A percentile compares a stretch with the other conserved stretches of the same genome.
phyloP scores from a whole-genome alignment of 2,888 invertebrate species.

The Escarpia spicata region DNA sequence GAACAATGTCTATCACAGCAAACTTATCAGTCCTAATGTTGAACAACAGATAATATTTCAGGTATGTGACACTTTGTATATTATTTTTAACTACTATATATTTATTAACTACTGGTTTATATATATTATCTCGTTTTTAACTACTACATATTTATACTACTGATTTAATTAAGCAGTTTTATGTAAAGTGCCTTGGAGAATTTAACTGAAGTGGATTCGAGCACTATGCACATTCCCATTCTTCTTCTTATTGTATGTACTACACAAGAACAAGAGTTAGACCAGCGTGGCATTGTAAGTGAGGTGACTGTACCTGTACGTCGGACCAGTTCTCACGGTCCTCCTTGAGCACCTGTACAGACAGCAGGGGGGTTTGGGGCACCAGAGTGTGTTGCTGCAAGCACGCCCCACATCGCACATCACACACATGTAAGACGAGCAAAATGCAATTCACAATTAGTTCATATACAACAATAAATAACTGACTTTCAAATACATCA shows the following conservation, averaged over 20 bases:
- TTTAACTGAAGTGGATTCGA: too few relatives aligned
- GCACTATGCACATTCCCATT: too few relatives aligned
- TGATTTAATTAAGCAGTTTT: background rate
- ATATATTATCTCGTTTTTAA: background rate
- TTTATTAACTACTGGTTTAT: background rate
- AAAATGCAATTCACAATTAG: background rate
- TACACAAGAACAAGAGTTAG: too few relatives aligned
- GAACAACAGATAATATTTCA: too few relatives aligned
- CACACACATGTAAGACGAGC: background rate
- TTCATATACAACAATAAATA: background rate
- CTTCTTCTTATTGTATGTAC: too few relatives aligned
- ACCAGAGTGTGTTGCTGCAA: constrained; percentile 82
- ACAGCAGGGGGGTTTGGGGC: constrained; percentile 94
- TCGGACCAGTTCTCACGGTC: constrained; percentile 95
- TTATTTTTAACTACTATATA: background rate
- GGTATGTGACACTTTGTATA: background rate
- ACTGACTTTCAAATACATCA: background rate
- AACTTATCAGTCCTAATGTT: too few relatives aligned
- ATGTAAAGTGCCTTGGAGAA: too few relatives aligned
- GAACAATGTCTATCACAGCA: too few relatives aligned
- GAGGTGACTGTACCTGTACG: constrained; percentile 74
- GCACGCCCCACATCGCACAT: background rate
- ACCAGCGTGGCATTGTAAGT: background rate
- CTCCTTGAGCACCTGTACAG: constrained; percentile 87
- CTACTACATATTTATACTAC: background rate